Base-by-base conservation (phyloP, 2,888 invertebrate species). In the Plagodis dolabraria region DNA sequence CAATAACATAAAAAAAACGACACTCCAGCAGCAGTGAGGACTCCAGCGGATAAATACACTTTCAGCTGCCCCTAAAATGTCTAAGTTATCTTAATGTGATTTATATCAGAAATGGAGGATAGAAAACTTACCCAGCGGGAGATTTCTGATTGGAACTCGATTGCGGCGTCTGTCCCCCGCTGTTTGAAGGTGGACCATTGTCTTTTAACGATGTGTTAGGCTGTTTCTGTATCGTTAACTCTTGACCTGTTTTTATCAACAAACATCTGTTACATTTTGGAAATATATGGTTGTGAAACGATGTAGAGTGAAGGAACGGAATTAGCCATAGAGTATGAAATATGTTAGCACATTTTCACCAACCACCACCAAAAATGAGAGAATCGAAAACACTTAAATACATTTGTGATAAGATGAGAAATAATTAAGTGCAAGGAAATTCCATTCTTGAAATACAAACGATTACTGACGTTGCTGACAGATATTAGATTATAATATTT, bases 191-290 rank as follows among this genome's bases (percentile, higher is more conserved):
- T 51, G 93, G 90, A 70, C 94, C 95, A 79, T 94, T 94, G 85
- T 96, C 97, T 86, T 96, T 96, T 65, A 97, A 90, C 87, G 97
- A 97, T 44, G 97, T 97, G 84, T 98, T 98, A 50, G 98, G 97
- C 90, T 98, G 98, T 87, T 98, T 98, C 84, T 98, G 98, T 91
- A 98, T 98, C 74, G 98, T 98, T 80, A 98, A 93, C 92, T 98
- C 98, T 94, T 98, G 98, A 66, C 98, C 93, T 93, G 70, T 59
- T 46, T n/a, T 11, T 12, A 43, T 11, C 43, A 12, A 43, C 40
- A 43, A 43, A 12, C 12, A 43, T 43, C 0, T 43, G 47, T 42
- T 36, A 12, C 6, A 56, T 60, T 45, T 58, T 50, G 56, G 35
- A 63, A 36, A 57, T 12, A 34, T 36, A 12, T 11, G 35, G 22